Evolutionary conservation across 2,888 invertebrate species (phyloP), one percentile per base, ranked within the genome.

Genomic region (Neocrepidodera transversa): DNA sequence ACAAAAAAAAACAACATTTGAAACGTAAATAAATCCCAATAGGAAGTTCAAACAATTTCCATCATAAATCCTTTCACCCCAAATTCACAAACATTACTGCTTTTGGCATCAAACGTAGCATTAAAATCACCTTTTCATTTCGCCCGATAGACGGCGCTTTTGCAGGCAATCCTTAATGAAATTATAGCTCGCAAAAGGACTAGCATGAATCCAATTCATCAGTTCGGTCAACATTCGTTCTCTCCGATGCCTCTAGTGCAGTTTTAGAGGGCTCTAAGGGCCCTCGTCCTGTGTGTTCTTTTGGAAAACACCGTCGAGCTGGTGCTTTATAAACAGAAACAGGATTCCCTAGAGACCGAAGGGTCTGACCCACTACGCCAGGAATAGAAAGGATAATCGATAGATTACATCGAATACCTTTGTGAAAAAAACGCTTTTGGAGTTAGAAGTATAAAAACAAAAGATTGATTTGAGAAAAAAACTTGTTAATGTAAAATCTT

Each of bases 251-350:
- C 64, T 65, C 67, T 65, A 64, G 65, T 62, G 59, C 53, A 32
- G 51, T 57, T 64, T 42, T 49, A 56, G 53, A 43, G 48, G 16
- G 52, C 47, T 58, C 69, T 64, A 66, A 73, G 72, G 62, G 68
- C 68, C 55, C 72, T 73, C 64, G 63, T 61, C 65, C 65, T 70
- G 69, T 71, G 72, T 75, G 74, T 73, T 74, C 75, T 75, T 74
- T 74, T 73, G 65, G 69, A 64, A 63, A 66, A 66, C 66, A 67
- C 68, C 67, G 63, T 58, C 57, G 68, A 66, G 68, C 67, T 63
- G 67, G 68, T 61, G 67, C 69, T 74, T 68, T 70, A 73, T 72
- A 73, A 75, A 74, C 74, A 73, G 74, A 73, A 74, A 74, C 71
- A 71, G 64, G 72, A 74, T 68, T 74, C 76, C 73, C 75, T 70